phyloP scores from a whole-genome alignment of 2,888 invertebrate species.

The Pterobdella sp. region DNA sequence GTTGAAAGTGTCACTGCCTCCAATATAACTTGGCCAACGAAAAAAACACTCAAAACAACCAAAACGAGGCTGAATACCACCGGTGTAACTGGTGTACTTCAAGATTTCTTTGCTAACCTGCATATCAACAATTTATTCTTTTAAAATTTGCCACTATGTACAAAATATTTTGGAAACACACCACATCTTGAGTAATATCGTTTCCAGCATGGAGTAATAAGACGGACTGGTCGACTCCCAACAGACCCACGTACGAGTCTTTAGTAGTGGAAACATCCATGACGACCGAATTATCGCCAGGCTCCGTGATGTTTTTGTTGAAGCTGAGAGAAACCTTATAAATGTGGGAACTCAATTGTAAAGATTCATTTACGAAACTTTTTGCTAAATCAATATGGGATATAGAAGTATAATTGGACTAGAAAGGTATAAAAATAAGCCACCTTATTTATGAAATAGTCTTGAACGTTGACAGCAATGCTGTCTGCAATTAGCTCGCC shows the following conservation, averaged over 20 bases:
- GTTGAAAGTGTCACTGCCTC: not conserved
- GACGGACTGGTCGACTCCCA: constrained; percentile 16
- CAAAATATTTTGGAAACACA: not conserved
- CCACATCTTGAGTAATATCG: constrained; percentile 3
- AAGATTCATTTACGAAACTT: not conserved
- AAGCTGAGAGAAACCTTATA: not conserved
- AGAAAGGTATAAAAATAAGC: not conserved
- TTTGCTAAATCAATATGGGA: not conserved
- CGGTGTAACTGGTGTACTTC: not conserved
- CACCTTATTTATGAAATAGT: constrained; percentile 15
- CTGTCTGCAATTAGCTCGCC: constrained; percentile 24
- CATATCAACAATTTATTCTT: not conserved
- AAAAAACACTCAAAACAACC: not conserved
- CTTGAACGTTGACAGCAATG: constrained; percentile 11
- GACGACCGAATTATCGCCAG: not conserved
- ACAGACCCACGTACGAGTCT: constrained; percentile 4
- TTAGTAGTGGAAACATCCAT: not conserved
- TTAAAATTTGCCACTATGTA: not conserved
- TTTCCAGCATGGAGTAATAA: constrained; percentile 1
- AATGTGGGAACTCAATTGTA: not conserved
- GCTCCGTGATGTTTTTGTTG: constrained; percentile 14
- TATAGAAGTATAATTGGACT: not conserved
- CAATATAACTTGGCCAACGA: not conserved
- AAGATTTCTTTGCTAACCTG: not conserved
- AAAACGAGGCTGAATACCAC: not conserved